Conservation (phyloP, 1,140 invertebrate genomes). For the Ericerus pela region DNA sequence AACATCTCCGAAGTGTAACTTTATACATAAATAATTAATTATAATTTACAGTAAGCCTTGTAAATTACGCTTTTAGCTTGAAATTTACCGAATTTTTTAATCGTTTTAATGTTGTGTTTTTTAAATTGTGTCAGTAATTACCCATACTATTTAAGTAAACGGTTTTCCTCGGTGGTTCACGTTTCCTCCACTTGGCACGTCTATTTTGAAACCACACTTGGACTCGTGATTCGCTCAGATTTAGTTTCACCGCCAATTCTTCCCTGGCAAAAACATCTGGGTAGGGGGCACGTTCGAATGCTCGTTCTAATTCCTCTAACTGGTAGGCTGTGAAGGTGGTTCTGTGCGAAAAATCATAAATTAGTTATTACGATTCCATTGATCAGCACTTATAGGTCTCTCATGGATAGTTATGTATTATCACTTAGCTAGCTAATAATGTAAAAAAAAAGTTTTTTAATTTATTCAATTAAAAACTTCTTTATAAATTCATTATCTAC, state of each 20-base stretch:
- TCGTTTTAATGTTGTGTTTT: not conserved
- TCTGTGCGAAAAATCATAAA: conserved; percentile 35
- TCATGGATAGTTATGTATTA: not conserved
- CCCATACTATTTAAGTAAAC: conserved; percentile 52
- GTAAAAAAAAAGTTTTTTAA: not conserved
- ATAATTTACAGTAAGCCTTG: no score
- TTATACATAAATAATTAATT: no score
- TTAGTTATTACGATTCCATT: not conserved
- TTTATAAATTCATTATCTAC: not conserved
- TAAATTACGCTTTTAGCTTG: no score
- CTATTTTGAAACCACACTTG: conserved; percentile 93
- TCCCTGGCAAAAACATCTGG: conserved; percentile 93
- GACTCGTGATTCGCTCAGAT: conserved; percentile 81
- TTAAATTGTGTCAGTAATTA: conserved; percentile 12
- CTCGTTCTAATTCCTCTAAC: conserved; percentile 81
- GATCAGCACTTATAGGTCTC: not conserved
- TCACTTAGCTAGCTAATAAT: not conserved
- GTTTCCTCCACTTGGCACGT: conserved; percentile 92
- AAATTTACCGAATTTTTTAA: no score
- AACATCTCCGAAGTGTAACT: no score
- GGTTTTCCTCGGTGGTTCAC: conserved; percentile 89
- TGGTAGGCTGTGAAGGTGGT: conserved; percentile 95
- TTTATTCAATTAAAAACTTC: not conserved
- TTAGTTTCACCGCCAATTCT: conserved; percentile 77
- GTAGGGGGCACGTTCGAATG: conserved; percentile 87